Base-by-base conservation (phyloP, 1,140 invertebrate genomes). In the Belonocnema kinseyi region DNA sequence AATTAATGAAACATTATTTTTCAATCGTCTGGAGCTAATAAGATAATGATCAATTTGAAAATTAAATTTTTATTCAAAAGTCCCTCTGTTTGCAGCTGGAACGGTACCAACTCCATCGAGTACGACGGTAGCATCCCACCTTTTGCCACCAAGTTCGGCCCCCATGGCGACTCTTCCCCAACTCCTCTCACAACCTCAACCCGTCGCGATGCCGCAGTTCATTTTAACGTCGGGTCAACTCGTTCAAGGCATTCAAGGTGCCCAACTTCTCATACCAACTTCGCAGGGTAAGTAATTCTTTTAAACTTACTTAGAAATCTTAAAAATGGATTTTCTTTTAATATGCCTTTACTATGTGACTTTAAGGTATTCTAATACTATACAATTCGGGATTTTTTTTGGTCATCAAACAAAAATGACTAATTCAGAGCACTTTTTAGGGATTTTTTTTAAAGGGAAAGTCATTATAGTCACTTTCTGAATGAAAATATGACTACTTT, bases 191-290 rank as follows among this genome's bases (percentile, higher is more conserved):
- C 92, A 93, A 82, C 93, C 92, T 70, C 93, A 93, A 91, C 95
- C 95, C 51, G 95, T 96, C 72, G 94, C 95, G 56, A 95, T 96
- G 94, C 96, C 96, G 73, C 97, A 97, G 91, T 95, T 97, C 79
- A 97, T 98, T 87, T 93, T 98, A 81, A 96, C 96, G 66, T 97
- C 97, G 77, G 97, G 97, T 78, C 96, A 98, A 91, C 93, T 97
- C 84, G 95, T 97, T 72, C 96, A 97, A 91, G 96, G 97, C 76
- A 97, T 98, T 82, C 97, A 97, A 91, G 97, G 97, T 12, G 97
- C 97, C 78, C 97, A 98, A 90, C 93, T 98, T 74, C 94, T 98
- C 77, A 98, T 98, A 91, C 97, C 97, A 61, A 98, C 97, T 19
- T 97, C 97, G 53, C 97, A 98, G 94, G 97, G 97, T 98, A 92